phyloP scores from a whole-genome alignment of 2,888 invertebrate species.

The Zelleria hepariella region DNA sequence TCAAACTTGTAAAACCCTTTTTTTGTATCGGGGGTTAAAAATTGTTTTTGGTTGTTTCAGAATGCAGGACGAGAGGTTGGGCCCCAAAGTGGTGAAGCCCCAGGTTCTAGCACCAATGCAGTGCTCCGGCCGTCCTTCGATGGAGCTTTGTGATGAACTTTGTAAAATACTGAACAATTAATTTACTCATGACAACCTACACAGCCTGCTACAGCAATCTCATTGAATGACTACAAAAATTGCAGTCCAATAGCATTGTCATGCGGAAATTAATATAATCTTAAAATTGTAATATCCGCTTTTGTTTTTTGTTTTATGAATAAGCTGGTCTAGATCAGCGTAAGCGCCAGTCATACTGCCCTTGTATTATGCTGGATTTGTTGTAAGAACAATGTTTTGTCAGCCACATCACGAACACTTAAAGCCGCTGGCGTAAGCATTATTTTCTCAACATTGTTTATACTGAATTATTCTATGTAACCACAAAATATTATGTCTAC shows the following conservation, averaged over 20 bases:
- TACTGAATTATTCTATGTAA: constrained; percentile 68
- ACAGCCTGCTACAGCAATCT: background rate
- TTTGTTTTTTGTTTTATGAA: constrained; percentile 42
- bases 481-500: constrained; percentile 69
- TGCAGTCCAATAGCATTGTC: constrained; percentile 28
- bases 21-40: too few species aligned
- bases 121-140: constrained; percentile 53
- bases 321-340: constrained; percentile 24
- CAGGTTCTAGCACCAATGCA: constrained; percentile 71
- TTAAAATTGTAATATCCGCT: constrained; percentile 41
- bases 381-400: constrained; percentile 48
- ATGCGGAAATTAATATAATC: constrained; percentile 41
- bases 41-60: constrained; percentile 31
- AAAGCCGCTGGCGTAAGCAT: constrained; percentile 52
- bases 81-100: constrained; percentile 74
- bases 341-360: constrained; percentile 27
- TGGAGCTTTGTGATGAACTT: constrained; percentile 62
- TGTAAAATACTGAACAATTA: constrained; percentile 34
- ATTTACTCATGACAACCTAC: constrained; percentile 39
- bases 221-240: constrained; percentile 4
- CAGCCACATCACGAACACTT: constrained; percentile 36
- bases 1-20: too few species aligned
- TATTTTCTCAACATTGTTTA: constrained; percentile 59
- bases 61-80: constrained; percentile 69
- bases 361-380: constrained; percentile 37